Evolutionary conservation across 1,140 invertebrate genomes (phyloP).

Genomic region (Xylocopa sonorina): DNA sequence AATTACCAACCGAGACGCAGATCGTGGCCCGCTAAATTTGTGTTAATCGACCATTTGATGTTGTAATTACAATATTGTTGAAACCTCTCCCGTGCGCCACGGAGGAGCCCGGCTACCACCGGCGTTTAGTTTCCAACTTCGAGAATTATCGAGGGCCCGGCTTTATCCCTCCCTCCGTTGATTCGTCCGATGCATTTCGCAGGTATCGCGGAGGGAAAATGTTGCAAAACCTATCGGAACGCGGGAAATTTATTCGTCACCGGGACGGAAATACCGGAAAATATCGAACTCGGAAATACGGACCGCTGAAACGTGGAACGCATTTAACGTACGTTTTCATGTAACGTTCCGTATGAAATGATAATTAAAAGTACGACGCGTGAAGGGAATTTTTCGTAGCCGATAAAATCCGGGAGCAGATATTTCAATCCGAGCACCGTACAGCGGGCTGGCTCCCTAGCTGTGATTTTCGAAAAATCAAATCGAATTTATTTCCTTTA

Average conservation of each 20-base stretch:
- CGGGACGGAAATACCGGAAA: not conserved
- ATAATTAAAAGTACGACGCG: too few species aligned
- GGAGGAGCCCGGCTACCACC: not conserved
- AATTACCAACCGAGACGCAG: constrained; percentile 50
- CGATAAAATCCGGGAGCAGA: too few species aligned
- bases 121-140: constrained; percentile 19
- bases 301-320: not conserved
- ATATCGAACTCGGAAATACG: not conserved
- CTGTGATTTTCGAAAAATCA: too few species aligned
- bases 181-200: not conserved
- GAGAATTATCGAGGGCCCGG: not conserved
- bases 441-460: too few species aligned
- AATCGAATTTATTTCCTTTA: too few species aligned
- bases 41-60: constrained; percentile 63
- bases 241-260: not conserved
- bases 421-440: too few species aligned
- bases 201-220: not conserved
- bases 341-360: not conserved
- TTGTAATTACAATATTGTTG: constrained; percentile 58
- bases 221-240: not conserved
- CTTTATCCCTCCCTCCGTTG: not conserved
- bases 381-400: too few species aligned
- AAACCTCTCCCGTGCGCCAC: not conserved
- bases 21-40: constrained; percentile 52
- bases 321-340: not conserved